A percentile compares a stretch with the other conserved stretches of the same genome.
Evolutionary conservation across 1,140 invertebrate genomes (phyloP).

Genomic region (Oreohelix idahoensis): DNA sequence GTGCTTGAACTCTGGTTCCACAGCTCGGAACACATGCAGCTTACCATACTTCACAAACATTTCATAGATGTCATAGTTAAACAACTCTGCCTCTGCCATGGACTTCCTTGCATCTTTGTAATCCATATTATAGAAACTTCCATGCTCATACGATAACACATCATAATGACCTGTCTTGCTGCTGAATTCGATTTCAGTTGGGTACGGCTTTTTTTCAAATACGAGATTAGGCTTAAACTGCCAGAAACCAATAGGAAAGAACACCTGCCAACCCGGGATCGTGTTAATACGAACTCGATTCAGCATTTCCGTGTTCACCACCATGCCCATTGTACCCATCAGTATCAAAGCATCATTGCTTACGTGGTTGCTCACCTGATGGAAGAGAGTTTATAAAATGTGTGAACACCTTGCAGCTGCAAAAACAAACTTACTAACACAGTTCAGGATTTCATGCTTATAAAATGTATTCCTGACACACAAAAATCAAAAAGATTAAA

Average conservation of each 20-base stretch:
- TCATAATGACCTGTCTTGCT: conserved; percentile 88
- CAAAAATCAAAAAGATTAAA: no score
- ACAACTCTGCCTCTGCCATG: conserved; percentile 58
- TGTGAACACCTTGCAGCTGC: no score
- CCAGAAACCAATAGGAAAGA: conserved; percentile 72
- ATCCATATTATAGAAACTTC: conserved; percentile 87
- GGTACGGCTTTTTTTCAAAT: conserved; percentile 69
- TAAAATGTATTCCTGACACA: no score
- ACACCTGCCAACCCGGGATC: conserved; percentile 74
- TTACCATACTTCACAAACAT: conserved; percentile 78
- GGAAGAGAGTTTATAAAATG: background rate
- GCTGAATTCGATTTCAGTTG: conserved; percentile 81
- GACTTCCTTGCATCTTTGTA: conserved; percentile 81
- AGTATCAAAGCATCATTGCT: conserved; percentile 61
- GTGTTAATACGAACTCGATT: conserved; percentile 77
- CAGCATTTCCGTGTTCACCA: conserved; percentile 85
- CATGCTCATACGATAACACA: conserved; percentile 80
- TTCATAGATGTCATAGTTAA: conserved; percentile 75
- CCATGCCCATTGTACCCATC: conserved; percentile 72
- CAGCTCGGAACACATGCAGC: conserved; percentile 80
- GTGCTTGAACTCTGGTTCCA: conserved; percentile 81
- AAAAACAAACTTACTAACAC: no score
- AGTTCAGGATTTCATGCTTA: no score
- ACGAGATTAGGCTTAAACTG: conserved; percentile 72
- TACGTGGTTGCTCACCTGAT: conserved; percentile 78